Evolutionary conservation across 2,888 invertebrate species (phyloP).

Genomic region (Drosophila acutilabella): DNA sequence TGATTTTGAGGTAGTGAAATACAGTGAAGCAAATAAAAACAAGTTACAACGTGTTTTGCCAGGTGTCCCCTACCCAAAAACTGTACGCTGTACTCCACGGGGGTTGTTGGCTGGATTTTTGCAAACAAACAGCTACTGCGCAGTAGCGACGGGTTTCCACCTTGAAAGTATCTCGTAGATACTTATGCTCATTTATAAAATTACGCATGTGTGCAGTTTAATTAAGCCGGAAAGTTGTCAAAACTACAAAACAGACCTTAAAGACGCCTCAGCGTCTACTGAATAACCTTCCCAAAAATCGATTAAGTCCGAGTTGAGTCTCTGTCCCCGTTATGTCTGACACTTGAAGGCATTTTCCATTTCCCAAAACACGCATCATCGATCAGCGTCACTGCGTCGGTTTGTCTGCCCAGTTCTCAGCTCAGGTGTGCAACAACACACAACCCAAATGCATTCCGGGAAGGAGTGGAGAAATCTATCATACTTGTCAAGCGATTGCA

Average conservation of each 20-base stretch:
- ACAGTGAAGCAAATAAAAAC: conserved; percentile 26
- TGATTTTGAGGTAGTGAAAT: conserved; percentile 8
- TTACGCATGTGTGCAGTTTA: conserved; percentile 35
- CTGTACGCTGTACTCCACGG: conserved; percentile 2
- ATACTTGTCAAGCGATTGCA: conserved; percentile 61
- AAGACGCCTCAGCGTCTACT: conserved; percentile 44
- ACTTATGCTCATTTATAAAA: conserved; percentile 22
- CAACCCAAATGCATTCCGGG: conserved; percentile 9
- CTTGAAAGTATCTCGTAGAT: conserved; percentile 33
- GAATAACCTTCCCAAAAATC: conserved; percentile 21
- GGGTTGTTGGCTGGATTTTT: conserved; percentile 57
- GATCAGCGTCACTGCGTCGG: conserved; percentile 62
- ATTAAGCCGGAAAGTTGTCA: conserved; percentile 56
- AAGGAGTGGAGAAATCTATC: conserved; percentile 17
- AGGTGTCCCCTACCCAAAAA: conserved; percentile 52
- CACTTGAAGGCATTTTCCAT: conserved; percentile 34
- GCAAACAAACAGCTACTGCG: conserved; percentile 52
- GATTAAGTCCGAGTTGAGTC: conserved; percentile 28
- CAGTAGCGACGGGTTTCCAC: conserved; percentile 62
- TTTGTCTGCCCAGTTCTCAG: conserved; percentile 23
- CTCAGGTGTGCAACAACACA: conserved; percentile 59
- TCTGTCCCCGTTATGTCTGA: conserved; percentile 2
- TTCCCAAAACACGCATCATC: conserved; percentile 44
- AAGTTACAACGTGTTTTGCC: conserved; percentile 57
- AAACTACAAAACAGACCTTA: conserved; percentile 33